Conservation (phyloP, 2,888 invertebrate species). For the Tromatobia lineatoria region DNA sequence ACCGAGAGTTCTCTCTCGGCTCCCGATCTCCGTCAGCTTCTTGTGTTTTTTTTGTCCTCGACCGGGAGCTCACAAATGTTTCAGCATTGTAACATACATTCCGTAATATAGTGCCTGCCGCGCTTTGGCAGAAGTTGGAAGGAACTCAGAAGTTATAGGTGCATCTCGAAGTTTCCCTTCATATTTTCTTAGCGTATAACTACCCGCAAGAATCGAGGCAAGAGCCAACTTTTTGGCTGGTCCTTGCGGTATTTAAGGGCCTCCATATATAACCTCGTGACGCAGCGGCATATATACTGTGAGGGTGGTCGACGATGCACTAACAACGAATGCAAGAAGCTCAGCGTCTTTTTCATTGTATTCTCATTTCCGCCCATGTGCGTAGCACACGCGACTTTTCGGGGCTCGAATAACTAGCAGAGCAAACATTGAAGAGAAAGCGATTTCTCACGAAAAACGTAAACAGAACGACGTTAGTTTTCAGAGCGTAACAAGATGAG, state of each 20-base stretch:
- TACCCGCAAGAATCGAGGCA: slow-evolving; percentile 30
- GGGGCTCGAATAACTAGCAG: neutral
- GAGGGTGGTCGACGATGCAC: slow-evolving; percentile 65
- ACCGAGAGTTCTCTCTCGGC: slow-evolving; percentile 42
- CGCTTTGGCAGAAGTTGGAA: slow-evolving; percentile 23
- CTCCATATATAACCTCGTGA: slow-evolving; percentile 43
- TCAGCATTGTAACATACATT: slow-evolving; percentile 57
- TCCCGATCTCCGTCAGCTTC: slow-evolving; percentile 50
- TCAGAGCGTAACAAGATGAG: slow-evolving; percentile 17
- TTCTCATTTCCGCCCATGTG: slow-evolving; percentile 77
- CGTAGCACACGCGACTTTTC: slow-evolving; percentile 71
- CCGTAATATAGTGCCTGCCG: slow-evolving; percentile 4
- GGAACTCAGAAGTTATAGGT: slow-evolving; percentile 50
- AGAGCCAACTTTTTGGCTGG: slow-evolving; percentile 34
- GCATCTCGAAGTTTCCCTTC: slow-evolving; percentile 44
- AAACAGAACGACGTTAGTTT: slow-evolving; percentile 63
- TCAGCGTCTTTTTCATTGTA: slow-evolving; percentile 62
- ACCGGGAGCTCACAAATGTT: slow-evolving; percentile 69
- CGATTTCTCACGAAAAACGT: slow-evolving; percentile 74
- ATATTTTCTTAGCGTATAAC: slow-evolving; percentile 64
- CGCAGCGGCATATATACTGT: slow-evolving; percentile 48
- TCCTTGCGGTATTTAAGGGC: slow-evolving; percentile 64
- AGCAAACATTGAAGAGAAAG: slow-evolving; percentile 48
- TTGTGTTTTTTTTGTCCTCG: slow-evolving; percentile 56
- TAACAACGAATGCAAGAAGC: slow-evolving; percentile 22